Evolutionary conservation across 1,140 invertebrate genomes (phyloP), one percentile per base, ranked within the genome.

Genomic region (Rhopalosiphum maidis): DNA sequence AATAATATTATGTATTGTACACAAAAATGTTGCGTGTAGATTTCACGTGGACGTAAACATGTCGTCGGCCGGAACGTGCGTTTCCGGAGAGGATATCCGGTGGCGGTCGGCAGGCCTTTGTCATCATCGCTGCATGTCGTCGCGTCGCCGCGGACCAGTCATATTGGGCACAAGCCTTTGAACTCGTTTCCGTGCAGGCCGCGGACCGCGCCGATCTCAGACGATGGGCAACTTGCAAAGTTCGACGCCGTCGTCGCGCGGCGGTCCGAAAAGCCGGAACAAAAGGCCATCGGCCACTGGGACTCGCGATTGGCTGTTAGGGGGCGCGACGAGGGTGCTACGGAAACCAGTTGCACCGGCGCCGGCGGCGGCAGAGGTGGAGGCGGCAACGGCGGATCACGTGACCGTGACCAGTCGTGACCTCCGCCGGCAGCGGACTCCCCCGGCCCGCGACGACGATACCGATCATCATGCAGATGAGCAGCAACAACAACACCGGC

Each of bases 351-450:
- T 93, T n/a, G 91, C 48, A 25, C 48, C 82, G 43, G 43, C 91
- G 77, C 18, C 91, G 77, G 46, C 43, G 77, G 90, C 15, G 21
- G 87, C n/a, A 22, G 46, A n/a, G n/a, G 91, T 8, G 91, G 68
- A 15, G 87, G n/a, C n/a, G 82, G 91, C 48, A 37, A 37, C 46
- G 91, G 48, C 48, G 48, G 91, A 83, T 93, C 91, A 93, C 91
- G 91, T 93, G 91, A 93, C 91, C 91, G 82, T 93, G 91, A 93
- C 91, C 91, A 93, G 91, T 93, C 68, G 82, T 83, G 68, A 85
- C 91, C 91, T 46, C 91, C 91, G 46, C 41, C 91, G 90, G 90
- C 91, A 43, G 77, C 68, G 35, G 22, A 55, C 91, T 93, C 77
- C 82, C 91, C 91, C 68, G 48, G 48, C 91, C 91, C 82, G 82